Base-by-base conservation (phyloP, 1,140 invertebrate species). In the Scaptomyza montana region DNA sequence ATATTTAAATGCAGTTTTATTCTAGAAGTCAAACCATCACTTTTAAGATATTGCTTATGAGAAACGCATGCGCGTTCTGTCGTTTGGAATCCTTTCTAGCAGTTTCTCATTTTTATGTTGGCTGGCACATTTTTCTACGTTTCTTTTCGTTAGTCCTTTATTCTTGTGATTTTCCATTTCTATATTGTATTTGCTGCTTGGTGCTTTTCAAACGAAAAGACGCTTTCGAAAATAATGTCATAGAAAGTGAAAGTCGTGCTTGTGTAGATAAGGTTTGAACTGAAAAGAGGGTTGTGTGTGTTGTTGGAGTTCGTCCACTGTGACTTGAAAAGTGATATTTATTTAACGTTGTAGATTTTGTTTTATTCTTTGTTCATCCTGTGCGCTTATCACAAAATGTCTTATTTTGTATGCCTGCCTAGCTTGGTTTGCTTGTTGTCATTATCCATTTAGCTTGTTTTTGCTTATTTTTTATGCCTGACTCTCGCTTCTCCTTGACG, bases 331-430 rank as follows among this genome's bases (percentile, higher is more conserved):
- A 75, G 72, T 75, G 51, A 60, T 46, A 60, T n/a, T n/a, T n/a
- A 75, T 65, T 62, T 73, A 67, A 51, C 62, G 64, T 12, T 55
- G 45, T 43, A 64, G 50, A 49, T 36, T 21, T 67, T 36, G 46
- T 65, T 45, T 59, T 36, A 36, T 67, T 36, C 46, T 70, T 45
- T 63, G 62, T 78, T 49, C 49, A 57, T 78, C 77, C 53, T 78
- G 77, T 77, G 68, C 59, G 74, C 77, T 77, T 77, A 78, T 78
- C 77, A 78, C 73, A 78, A 67, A 77, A 78, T 73, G 77, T 76
- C 77, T 78, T 77, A 72, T 55, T 78, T 77, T 78, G 69, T 61
- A 57, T 77, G 63, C 46, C 63, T 73, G 62, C 46, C 39, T 60
- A 25, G n/a, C 41, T 47, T 57, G 68, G 47, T 39, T 53, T 53